These are phyloP conservation scores for Trichogramma pretiosum DNA, from an alignment of 1,140 invertebrate species.

Conservation along the genomic window DNA sequence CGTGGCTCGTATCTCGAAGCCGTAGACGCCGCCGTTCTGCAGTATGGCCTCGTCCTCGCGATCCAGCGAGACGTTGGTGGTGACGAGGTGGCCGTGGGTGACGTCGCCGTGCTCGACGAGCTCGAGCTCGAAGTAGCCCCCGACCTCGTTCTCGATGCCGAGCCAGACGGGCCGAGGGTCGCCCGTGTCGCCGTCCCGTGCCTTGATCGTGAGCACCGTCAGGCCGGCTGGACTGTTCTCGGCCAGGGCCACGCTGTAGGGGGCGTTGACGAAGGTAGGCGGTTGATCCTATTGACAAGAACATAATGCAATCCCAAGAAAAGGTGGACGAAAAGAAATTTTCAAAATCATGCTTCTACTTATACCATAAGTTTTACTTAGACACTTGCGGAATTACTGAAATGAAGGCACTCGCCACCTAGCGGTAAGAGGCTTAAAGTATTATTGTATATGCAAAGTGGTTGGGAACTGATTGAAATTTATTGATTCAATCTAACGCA, in stretches of 20 bases:
- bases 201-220: conserved; percentile 58
- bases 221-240: conserved; percentile 59
- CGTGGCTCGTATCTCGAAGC: conserved; percentile 62
- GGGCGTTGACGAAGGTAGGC: conserved; percentile 67
- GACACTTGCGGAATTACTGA: too few relatives aligned
- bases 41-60: conserved; percentile 64
- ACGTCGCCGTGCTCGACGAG: conserved; percentile 46
- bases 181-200: conserved; percentile 68
- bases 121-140: conserved; percentile 59
- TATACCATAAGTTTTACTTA: not conserved
- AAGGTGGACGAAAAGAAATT: not conserved
- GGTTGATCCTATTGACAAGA: conserved; percentile 70
- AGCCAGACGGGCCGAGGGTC: conserved; percentile 58
- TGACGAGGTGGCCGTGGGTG: conserved; percentile 47
- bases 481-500: too few relatives aligned
- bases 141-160: conserved; percentile 57
- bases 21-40: conserved; percentile 70
- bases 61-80: conserved; percentile 58
- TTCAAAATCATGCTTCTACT: not conserved
- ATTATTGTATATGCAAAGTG: too few relatives aligned
- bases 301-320: not conserved
- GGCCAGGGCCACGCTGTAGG: conserved; percentile 64
- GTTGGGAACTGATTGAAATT: too few relatives aligned
- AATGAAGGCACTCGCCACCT: too few relatives aligned
- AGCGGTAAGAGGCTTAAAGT: too few relatives aligned